A percentile compares a stretch with the other conserved stretches of the same genome.
Evolutionary conservation across 2,113 vertebrate genomes (phyloP).

Genomic region (Blennius ocellaris): DNA sequence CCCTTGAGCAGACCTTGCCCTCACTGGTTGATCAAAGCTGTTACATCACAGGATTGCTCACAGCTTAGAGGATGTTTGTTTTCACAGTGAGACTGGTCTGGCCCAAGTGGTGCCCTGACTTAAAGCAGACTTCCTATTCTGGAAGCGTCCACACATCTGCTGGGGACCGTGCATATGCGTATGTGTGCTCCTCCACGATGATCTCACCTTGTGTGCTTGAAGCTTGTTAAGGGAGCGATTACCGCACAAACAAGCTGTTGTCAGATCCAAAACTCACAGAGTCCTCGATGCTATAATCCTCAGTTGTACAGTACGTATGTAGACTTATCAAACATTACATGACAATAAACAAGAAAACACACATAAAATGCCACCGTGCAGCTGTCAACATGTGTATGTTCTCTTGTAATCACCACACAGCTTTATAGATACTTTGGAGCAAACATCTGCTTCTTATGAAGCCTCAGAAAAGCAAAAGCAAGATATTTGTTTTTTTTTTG

Average conservation of each 20-base stretch:
- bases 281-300: slow-evolving; percentile 52
- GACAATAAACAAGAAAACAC: slow-evolving; percentile 27
- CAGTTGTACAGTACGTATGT: slow-evolving; percentile 43
- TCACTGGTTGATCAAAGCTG: slow-evolving; percentile 71
- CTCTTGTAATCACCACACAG: slow-evolving; percentile 34
- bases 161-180: slow-evolving; percentile 33
- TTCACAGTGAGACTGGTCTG: slow-evolving; percentile 63
- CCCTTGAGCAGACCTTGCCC: slow-evolving; percentile 73
- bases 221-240: slow-evolving; percentile 80
- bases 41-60: slow-evolving; percentile 70
- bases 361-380: slow-evolving; percentile 38
- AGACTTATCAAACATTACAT: slow-evolving; percentile 48
- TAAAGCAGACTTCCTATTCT: slow-evolving; percentile 81
- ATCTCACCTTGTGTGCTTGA: slow-evolving; percentile 86
- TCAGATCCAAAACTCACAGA: slow-evolving; percentile 55
- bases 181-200: slow-evolving; percentile 64
- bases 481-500: slow-evolving; percentile 43
- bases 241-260: slow-evolving; percentile 76
- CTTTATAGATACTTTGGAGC: slow-evolving; percentile 35
- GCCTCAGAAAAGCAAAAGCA: slow-evolving; percentile 41
- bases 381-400: slow-evolving; percentile 31
- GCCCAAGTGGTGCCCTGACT: slow-evolving; percentile 69
- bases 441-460: slow-evolving; percentile 73
- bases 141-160: slow-evolving; percentile 75
- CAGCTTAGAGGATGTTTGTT: slow-evolving; percentile 79